Base-by-base conservation (phyloP, 2,797 vertebrate genomes). In the Scomberomorus guttatus region DNA sequence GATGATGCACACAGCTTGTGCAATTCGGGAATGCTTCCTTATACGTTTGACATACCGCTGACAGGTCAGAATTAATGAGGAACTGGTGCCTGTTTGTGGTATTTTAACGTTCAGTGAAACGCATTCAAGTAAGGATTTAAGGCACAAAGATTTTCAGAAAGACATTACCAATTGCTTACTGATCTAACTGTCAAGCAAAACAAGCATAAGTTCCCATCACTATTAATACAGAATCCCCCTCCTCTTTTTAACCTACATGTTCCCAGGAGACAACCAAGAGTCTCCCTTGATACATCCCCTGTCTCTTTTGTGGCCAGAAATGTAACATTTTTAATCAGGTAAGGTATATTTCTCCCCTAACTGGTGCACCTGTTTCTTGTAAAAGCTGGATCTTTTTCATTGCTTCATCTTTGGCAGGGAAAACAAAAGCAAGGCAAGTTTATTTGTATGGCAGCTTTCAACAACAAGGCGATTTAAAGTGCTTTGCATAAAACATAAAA, bases 371-470 rank as follows among this genome's bases (percentile, higher is more conserved):
- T 32, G 20, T 62, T 71, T 70, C 18, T 61, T 12, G 2, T 63
- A 62, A 70, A 79, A 17, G 15, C n/a, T 25, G 32, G 5, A 39
- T 24, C 25, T 80, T 48, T 56, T 3, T 54, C 3, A 46, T 54
- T 32, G 0, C 32, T 57, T 27, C 46, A 60, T 64, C 5, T 27
- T 22, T 57, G 20, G n/a, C 24, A 54, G 3, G 6, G 65, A 56
- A 66, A 67, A 65, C 65, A 17, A 25, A 64, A 80, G 17, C 20
- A 32, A 32, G 32, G 32, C 32, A 32, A 6, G 5, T 32, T 32
- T 32, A 32, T 32, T 32, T 32, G 32, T 5, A 32, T 32, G 32
- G 32, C 32, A 32, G 5, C 32, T 32, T 5, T 32, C 32, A 32
- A 32, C 32, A 32, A 7, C 32, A 32, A 32, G 32, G 7, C 32